Evolutionary conservation across 2,113 vertebrate genomes (phyloP), one percentile per base, ranked within the genome.

Genomic region (Chaetodon auriga): DNA sequence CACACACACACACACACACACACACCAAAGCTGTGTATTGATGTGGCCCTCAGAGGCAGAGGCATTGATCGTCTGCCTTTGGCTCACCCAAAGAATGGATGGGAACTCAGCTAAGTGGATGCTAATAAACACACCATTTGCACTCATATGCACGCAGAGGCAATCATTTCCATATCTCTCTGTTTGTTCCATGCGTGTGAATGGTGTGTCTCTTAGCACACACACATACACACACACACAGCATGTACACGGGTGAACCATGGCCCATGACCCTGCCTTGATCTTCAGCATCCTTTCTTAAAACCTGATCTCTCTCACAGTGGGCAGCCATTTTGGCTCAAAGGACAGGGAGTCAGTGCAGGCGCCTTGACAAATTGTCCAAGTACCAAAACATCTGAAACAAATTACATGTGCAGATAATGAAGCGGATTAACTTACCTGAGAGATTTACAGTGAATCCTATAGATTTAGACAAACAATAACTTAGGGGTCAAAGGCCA

Each of bases 31-130:
- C 58, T 75, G 49, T 72, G 54, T 75, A 80, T 85, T 63, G 75
- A 91, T 68, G 70, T 41, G 1, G n/a, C 35, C 81, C 64, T 80
- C 63, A 43, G 46, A 84, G 73, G 53, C 51, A 21, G 65, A 41
- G 68, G 38, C 63, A 88, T 87, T 84, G 87, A 81, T 88, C 78
- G 51, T 36, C 53, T 81, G 58, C 61, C 43, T 68, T 41, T 68
- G 64, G 53, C 58, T 66, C 46, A 53, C 25, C 60, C 75, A 30
- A 54, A 51, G 45, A 76, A 75, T 10, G 21, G 65, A 66, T 80
- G 69, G 21, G 49, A 71, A 54, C 58, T 54, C 66, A 75, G 51
- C 49, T 78, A 13, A 83, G 36, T 54, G 43, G 49, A 74, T 77
- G 51, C 54, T 68, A 70, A 69, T 54, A 71, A 69, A 69, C 55